Base-by-base conservation (phyloP, 2,797 vertebrate genomes). In the Anguilla marmorata region DNA sequence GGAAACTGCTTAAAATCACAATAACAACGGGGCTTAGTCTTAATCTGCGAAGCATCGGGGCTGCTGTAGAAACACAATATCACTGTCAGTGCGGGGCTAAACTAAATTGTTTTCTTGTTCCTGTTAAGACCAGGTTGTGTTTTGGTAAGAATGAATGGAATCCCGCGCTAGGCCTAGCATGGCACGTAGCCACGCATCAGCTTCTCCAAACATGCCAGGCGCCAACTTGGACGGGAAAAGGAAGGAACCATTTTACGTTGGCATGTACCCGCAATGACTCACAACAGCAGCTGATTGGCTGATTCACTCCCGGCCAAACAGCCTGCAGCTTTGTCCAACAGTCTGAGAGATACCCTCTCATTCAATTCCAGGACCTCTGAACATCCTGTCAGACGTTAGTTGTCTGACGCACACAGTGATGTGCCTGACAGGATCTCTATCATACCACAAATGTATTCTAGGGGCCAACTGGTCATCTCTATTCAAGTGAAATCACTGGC, bases 291-390 rank as follows among this genome's bases (percentile, higher is more conserved):
- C 27, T 14, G 30, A 74, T 14, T 37, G 27, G 30, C 69, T 37
- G 69, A 74, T 74, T 72, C n/a, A 30, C 69, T 11, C 69, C n/a
- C 1, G 8, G 69, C 27, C 24, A 69, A 69, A 69, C 7, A 9
- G 63, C 24, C 7, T n/a, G 41, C 60, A 66, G 60, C 60, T 66
- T 66, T 66, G 21, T n/a, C 60, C 30, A 56, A 37, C 21, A 24
- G 11, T 63, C n/a, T 50, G 45, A 50, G n/a, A 19, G 48, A 84
- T 37, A 9, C 30, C 16, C 52, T 80, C 33, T 60, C 14, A 50
- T 54, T 85, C 19, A 60, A 79, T 85, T 85, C 85, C 84, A 45
- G 21, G 12, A 52, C 89, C 72, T 85, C 87, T 86, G 89, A 84
- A 76, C 85, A 80, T 89, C 37, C 76, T 50, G 74, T 72, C 86